These are phyloP conservation scores for Mamestra brassicae DNA, from an alignment of 2,888 invertebrate species.

Conservation along the genomic window DNA sequence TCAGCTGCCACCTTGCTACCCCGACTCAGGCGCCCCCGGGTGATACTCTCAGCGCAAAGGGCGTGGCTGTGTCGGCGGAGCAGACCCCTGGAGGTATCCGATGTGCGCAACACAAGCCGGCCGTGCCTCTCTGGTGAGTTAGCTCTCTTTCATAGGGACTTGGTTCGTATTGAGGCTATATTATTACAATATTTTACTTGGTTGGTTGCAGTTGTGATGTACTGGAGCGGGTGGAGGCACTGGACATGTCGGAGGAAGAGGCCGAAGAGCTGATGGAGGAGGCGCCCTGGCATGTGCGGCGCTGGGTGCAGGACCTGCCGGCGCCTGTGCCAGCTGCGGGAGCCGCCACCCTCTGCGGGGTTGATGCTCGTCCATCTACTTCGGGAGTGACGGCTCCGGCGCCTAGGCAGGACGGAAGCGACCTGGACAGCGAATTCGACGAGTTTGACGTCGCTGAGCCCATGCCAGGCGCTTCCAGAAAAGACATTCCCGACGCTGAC, in stretches of 20 bases:
- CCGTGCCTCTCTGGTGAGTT: slow-evolving; percentile 1
- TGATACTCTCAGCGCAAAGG: too few relatives aligned
- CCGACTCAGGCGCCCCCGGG: background rate
- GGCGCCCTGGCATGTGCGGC: background rate
- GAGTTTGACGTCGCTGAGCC: background rate
- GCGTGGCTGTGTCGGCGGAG: too few relatives aligned
- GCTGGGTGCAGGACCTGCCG: background rate
- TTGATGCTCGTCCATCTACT: slow-evolving; percentile 1
- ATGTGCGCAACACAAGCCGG: background rate
- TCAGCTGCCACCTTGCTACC: background rate
- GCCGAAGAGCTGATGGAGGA: background rate
- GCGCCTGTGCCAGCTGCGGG: background rate
- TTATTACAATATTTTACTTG: slow-evolving; percentile 6
- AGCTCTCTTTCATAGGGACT: background rate
- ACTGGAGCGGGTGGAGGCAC: slow-evolving; percentile 3
- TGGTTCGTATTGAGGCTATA: background rate
- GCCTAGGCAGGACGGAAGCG: slow-evolving; percentile 1
- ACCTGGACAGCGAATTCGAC: slow-evolving; percentile 2
- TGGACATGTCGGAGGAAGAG: slow-evolving; percentile 3
- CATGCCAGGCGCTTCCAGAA: background rate
- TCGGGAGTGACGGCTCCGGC: background rate
- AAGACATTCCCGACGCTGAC: slow-evolving; percentile 53
- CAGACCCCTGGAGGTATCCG: too few relatives aligned
- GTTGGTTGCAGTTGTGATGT: background rate
- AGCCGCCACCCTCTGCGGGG: too few relatives aligned